phyloP scores from a whole-genome alignment of 1,140 invertebrate genomes.

The Stegodyphus mimosarum region DNA sequence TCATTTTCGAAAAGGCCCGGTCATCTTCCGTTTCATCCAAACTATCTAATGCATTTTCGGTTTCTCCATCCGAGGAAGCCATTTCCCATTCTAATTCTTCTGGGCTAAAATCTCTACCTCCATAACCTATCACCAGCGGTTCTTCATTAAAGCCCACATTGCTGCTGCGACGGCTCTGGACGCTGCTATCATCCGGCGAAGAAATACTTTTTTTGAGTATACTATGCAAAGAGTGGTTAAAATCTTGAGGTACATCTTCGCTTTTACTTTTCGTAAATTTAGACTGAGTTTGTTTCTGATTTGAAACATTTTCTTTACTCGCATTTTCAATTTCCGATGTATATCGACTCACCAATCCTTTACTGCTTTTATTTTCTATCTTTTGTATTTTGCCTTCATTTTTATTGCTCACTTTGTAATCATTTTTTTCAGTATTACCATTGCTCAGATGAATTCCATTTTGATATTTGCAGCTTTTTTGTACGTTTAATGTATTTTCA shows the following conservation, averaged over 20 bases:
- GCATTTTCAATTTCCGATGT: not conserved
- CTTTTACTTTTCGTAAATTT: conserved; percentile 26
- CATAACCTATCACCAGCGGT: conserved; percentile 54
- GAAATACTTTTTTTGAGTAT: conserved; percentile 40
- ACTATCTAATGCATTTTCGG: conserved; percentile 40
- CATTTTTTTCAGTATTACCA: not conserved
- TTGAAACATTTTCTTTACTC: not conserved
- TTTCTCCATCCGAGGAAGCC: conserved; percentile 25
- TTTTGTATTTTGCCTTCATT: not conserved
- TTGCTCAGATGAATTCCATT: not conserved
- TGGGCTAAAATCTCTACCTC: conserved; percentile 48
- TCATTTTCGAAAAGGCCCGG: conserved; percentile 42
- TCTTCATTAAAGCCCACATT: conserved; percentile 59
- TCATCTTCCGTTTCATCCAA: conserved; percentile 59
- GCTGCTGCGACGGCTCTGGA: not conserved
- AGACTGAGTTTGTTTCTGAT: not conserved
- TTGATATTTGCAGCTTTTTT: not conserved
- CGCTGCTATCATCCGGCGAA: not conserved
- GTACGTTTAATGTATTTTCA: not conserved
- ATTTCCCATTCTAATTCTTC: conserved; percentile 59
- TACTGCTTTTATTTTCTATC: not conserved
- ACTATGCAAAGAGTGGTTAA: conserved; percentile 1
- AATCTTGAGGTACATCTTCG: not conserved
- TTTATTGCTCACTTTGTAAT: not conserved
- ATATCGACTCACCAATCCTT: not conserved